These are phyloP conservation scores for Kryphioiulus occultus DNA, from an alignment of 2,888 invertebrate species.

Conservation along the genomic window DNA sequence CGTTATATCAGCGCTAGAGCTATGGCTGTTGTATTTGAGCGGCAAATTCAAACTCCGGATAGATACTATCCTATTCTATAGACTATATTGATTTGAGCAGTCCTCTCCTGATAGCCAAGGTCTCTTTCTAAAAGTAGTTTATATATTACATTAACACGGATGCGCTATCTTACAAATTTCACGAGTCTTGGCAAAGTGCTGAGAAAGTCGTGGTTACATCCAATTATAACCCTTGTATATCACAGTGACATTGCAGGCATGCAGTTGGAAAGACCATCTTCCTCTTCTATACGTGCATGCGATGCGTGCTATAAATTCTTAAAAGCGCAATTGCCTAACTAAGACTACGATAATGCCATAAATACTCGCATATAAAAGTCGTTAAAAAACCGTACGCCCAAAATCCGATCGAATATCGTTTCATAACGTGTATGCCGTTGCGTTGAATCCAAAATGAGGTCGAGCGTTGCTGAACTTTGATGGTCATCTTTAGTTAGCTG, in stretches of 20 bases:
- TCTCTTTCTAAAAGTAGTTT: too few species aligned
- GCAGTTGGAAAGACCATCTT: neutral
- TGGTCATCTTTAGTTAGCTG: neutral
- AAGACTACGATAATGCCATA: conserved; percentile 2
- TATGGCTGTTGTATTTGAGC: too few species aligned
- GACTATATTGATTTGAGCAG: too few species aligned
- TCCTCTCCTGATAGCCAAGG: too few species aligned
- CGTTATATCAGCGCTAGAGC: too few species aligned
- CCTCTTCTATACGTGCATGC: neutral
- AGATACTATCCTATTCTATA: too few species aligned
- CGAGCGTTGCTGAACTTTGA: neutral
- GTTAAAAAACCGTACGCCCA: conserved; percentile 18
- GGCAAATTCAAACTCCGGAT: too few species aligned
- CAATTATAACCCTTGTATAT: neutral
- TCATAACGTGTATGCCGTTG: neutral
- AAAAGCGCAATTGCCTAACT: neutral
- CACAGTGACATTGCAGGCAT: neutral
- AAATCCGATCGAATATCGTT: neutral
- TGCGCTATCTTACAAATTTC: neutral
- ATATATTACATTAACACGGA: too few species aligned
- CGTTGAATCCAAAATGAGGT: neutral
- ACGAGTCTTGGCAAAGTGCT: neutral
- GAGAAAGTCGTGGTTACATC: neutral
- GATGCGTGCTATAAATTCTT: neutral
- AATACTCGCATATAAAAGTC: neutral